phyloP scores from a whole-genome alignment of 2,888 invertebrate genomes.

The Barypeithes pellucidus region DNA sequence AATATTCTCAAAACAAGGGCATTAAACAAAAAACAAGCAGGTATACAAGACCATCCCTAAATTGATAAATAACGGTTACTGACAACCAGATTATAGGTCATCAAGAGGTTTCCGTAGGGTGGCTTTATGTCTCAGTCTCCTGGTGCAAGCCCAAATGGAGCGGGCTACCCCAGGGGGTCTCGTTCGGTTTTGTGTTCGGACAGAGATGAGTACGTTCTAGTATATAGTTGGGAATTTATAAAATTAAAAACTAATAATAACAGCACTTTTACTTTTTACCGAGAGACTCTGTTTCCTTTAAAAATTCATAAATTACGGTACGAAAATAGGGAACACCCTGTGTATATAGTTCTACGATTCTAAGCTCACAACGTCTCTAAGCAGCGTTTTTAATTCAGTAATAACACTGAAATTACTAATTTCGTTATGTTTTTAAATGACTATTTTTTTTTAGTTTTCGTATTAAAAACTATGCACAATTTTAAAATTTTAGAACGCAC shows the following conservation, averaged over 20 bases:
- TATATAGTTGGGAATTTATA: neutral
- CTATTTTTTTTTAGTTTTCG: too few species aligned
- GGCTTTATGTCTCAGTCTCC: slow-evolving; percentile 42
- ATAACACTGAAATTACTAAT: too few species aligned
- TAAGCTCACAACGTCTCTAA: too few species aligned
- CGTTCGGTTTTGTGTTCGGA: slow-evolving; percentile 15
- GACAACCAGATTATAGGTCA: slow-evolving; percentile 53
- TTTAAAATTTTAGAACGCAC: slow-evolving; percentile 5
- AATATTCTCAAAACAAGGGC: slow-evolving; percentile 33
- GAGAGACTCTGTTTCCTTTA: too few species aligned
- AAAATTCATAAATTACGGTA: too few species aligned
- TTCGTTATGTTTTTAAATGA: too few species aligned
- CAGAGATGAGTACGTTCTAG: slow-evolving; percentile 17
- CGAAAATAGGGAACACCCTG: too few species aligned
- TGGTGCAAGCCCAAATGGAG: slow-evolving; percentile 12
- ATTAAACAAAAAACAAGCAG: slow-evolving; percentile 48
- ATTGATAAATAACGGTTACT: slow-evolving; percentile 50
- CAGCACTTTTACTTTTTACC: too few species aligned
- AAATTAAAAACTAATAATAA: too few species aligned
- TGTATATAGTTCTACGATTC: too few species aligned
- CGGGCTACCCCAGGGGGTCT: slow-evolving; percentile 26
- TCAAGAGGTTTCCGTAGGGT: slow-evolving; percentile 49
- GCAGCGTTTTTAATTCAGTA: too few species aligned
- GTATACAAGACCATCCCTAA: slow-evolving; percentile 42
- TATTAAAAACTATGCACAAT: too few species aligned